These are phyloP conservation scores for Alosa alosa DNA, from an alignment of 2,113 vertebrate species.

Conservation along the genomic window DNA sequence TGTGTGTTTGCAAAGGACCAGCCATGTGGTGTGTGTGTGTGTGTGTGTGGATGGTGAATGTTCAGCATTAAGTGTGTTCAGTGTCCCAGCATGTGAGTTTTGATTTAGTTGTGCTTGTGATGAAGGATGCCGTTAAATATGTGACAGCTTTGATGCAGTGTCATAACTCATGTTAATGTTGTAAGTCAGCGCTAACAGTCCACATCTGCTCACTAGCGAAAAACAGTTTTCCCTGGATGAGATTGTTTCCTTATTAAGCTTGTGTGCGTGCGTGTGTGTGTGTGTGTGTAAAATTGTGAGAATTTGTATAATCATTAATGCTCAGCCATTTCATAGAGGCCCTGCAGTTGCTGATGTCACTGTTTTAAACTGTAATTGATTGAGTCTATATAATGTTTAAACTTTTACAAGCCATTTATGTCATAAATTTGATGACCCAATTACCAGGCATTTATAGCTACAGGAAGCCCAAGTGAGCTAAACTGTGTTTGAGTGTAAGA, in stretches of 20 bases:
- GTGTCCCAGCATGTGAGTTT: neutral
- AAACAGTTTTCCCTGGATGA: constrained; percentile 20
- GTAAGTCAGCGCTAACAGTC: neutral
- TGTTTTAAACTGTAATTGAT: constrained; percentile 42
- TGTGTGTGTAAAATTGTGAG: neutral
- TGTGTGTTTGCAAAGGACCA: neutral
- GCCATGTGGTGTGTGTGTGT: neutral
- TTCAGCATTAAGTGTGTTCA: neutral
- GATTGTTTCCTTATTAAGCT: neutral
- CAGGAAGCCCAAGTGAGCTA: neutral
- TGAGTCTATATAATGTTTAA: constrained; percentile 30
- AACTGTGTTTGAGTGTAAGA: constrained; percentile 1
- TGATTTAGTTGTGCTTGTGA: neutral
- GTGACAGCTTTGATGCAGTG: constrained; percentile 23
- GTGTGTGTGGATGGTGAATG: neutral
- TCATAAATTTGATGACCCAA: constrained; percentile 34
- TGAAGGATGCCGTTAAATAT: constrained; percentile 17
- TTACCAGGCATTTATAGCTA: constrained; percentile 40
- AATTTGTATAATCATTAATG: constrained; percentile 16
- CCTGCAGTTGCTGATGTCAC: constrained; percentile 36
- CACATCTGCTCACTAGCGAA: constrained; percentile 1
- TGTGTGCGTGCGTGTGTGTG: constrained; percentile 14
- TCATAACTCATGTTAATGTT: constrained; percentile 27
- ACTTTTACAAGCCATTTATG: constrained; percentile 39
- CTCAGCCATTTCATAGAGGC: neutral